Base-by-base conservation (phyloP, 2,113 vertebrate genomes). In the Nematolebias whitei region DNA sequence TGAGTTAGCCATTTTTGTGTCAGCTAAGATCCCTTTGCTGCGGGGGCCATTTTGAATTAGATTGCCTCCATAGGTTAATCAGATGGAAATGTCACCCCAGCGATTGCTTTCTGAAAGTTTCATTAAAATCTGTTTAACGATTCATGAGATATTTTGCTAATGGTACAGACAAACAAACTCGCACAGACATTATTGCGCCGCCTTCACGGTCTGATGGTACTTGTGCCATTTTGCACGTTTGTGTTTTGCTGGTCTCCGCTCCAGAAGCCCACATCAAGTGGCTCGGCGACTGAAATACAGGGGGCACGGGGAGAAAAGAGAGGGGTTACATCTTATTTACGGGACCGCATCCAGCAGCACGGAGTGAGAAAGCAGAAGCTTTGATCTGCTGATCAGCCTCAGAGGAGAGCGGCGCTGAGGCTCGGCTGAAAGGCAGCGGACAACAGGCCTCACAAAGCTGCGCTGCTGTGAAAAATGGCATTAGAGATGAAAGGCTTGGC, bases 281-380 rank as follows among this genome's bases (percentile, higher is more conserved):
- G 32, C 32, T 35, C 32, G 68, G 77, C 4, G 49, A 76, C 41
- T 12, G 63, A 52, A 39, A 69, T 57, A 1, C 13, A 50, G n/a
- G 18, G 41, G 15, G 10, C 38, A 52, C 7, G n/a, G 44, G 51
- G 45, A 51, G 50, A 60, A 44, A 26, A 12, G 44, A 39, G 55
- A 53, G 69, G 71, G 81, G 76, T 85, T 80, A 72, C 57, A 48
- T 85, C 58, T 68, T 60, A 82, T 83, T 79, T 83, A 73, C 67
- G 67, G 71, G 14, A 52, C 26, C 7, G 51, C 71, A 69, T 82
- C 63, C 56, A 62, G 68, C 50, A 47, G 76, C 70, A 64, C 12
- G 13, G 73, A 83, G 49, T 35, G 70, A 59, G 55, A 65, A 75
- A 68, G 51, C 38, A 51, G 64, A 76, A 1, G 69, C 84, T 87